These are phyloP conservation scores for Panagrolaimus sp. DNA, from an alignment of 1,140 invertebrate genomes.

Conservation along the genomic window DNA sequence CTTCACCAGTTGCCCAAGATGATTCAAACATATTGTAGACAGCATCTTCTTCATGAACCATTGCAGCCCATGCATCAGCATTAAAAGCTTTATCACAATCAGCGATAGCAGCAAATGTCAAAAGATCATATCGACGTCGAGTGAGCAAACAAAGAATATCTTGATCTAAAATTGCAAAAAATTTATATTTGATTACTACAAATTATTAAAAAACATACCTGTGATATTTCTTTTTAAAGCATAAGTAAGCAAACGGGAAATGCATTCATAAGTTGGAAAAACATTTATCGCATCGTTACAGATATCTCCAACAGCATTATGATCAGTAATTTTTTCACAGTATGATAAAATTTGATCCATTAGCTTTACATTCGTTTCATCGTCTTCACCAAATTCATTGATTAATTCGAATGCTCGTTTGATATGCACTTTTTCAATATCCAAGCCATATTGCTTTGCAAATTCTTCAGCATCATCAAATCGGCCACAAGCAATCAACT, in stretches of 20 bases:
- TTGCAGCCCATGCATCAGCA: no score
- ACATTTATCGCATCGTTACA: slow-evolving; percentile 8
- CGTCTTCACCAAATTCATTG: not conserved
- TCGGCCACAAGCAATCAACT: not conserved
- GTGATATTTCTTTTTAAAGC: not conserved
- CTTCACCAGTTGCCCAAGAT: no score
- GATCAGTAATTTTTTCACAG: not conserved
- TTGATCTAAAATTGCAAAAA: no score
- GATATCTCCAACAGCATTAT: slow-evolving; percentile 14
- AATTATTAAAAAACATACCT: not conserved
- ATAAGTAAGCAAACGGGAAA: slow-evolving; percentile 6
- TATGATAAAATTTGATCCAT: not conserved
- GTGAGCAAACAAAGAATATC: no score
- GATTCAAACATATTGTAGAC: no score
- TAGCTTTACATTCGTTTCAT: not conserved
- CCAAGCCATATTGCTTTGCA: not conserved
- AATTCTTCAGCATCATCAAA: slow-evolving; percentile 19
- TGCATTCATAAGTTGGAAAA: not conserved
- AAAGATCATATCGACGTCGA: no score
- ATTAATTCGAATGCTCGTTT: not conserved
- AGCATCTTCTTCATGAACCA: no score
- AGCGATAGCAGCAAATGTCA: no score
- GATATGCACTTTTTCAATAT: slow-evolving; percentile 5
- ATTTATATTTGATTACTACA: no score
- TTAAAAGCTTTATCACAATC: no score